Evolutionary conservation across 2,797 vertebrate species (phyloP), one percentile per base, ranked within the genome.

Genomic region (Pipistrellus kuhlii): DNA sequence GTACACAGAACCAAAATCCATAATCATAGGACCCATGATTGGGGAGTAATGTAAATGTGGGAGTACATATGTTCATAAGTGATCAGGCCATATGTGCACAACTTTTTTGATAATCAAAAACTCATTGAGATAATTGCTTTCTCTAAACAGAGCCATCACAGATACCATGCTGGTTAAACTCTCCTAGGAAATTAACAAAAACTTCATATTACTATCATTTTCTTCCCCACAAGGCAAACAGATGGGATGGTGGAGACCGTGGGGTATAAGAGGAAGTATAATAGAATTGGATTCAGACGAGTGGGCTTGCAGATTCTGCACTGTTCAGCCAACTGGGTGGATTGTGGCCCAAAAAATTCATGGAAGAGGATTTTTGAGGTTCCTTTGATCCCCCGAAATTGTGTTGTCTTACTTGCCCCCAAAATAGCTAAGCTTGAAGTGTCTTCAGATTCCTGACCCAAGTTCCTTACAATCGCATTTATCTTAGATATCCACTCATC

Each of bases 111-210:
- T 46, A 35, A 62, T n/a, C 73, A 68, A 87, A 93, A 88, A 30
- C 17, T 91, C 75, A 64, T 0, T 59, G 41, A 82, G 66, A 41
- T 59, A 59, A 81, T 23, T 38, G 44, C 44, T 94, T 78, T 88
- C 48, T 68, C 59, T 35, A 94, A 90, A 88, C 23, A 73, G 55
- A 89, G 35, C 30, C n/a, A 51, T 66, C 35, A 64, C 17, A 87
- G 75, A 59, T 72, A 38, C 5, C 41, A 21, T 48, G 18, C 35
- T 59, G 84, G 73, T 82, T 32, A 94, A 88, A 88, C 25, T 90
- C 13, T 71, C 64, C 12, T 38, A 73, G 53, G 55, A 90, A 94
- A 88, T 83, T 53, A 64, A 59, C n/a, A 95, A 73, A 77, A 90
- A 75, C 27, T 81, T 69, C 48, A 25, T 35, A 72, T 53, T 62